phyloP scores from a whole-genome alignment of 2,113 vertebrate genomes.

The Urocitellus parryii region DNA sequence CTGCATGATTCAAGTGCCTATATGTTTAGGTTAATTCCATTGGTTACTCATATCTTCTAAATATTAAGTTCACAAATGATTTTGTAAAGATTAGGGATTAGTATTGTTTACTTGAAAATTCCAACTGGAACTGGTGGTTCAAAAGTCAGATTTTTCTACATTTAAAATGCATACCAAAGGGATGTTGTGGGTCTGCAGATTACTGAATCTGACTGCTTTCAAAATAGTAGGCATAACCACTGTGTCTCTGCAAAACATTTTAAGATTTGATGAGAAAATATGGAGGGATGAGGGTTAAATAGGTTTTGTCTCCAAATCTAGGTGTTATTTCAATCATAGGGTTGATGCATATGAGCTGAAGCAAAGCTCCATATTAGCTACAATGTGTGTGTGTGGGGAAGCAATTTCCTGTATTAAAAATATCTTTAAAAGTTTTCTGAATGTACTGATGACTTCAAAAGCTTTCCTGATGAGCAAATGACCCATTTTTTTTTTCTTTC shows the following conservation, averaged over 20 bases:
- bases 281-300: background rate
- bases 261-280: background rate
- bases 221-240: background rate
- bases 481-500: background rate
- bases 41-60: background rate
- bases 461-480: background rate
- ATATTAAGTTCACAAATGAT: background rate
- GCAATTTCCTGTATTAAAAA: background rate
- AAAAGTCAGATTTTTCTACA: slow-evolving; percentile 35
- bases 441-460: background rate
- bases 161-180: background rate
- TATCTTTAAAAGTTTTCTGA: slow-evolving; percentile 39
- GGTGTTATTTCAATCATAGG: background rate
- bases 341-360: background rate
- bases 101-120: background rate
- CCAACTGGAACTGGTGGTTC: background rate
- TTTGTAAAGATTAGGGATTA: background rate
- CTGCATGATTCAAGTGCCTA: too few relatives aligned
- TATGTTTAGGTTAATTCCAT: background rate
- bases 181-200: background rate
- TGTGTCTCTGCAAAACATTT: background rate
- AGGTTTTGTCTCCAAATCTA: background rate
- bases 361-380: background rate
- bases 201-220: background rate
- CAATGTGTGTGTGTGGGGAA: background rate